phyloP scores from a whole-genome alignment of 2,888 invertebrate genomes.

The Cephus rjabovi region DNA sequence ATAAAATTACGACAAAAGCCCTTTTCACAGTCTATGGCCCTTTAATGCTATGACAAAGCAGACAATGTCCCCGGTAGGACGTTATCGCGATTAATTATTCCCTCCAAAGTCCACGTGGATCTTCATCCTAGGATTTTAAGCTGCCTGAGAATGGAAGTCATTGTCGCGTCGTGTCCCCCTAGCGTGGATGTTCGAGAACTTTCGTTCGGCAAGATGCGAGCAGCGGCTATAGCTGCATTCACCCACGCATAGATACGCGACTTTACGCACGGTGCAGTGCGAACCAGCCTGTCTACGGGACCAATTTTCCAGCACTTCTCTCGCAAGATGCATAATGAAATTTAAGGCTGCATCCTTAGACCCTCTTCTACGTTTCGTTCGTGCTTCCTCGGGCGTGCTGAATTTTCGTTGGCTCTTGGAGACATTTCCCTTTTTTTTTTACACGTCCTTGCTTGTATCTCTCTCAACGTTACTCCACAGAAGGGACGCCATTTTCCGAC shows the following conservation, averaged over 20 bases:
- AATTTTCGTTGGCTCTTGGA: background rate
- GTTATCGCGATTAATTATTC: background rate
- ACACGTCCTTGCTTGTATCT: background rate
- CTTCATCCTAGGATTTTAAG: background rate
- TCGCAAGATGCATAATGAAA: background rate
- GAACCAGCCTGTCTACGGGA: background rate
- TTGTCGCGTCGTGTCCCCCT: background rate
- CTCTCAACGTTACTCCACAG: background rate
- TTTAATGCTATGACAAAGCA: background rate
- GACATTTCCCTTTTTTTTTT: background rate
- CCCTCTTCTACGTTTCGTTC: background rate
- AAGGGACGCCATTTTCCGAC: background rate
- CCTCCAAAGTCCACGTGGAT: background rate
- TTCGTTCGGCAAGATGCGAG: background rate
- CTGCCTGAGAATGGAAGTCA: background rate
- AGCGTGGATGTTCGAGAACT: background rate
- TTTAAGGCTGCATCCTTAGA: background rate
- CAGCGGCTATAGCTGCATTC: background rate
- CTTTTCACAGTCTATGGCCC: background rate
- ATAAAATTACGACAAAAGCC: background rate
- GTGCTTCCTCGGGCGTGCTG: background rate
- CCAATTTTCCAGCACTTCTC: background rate
- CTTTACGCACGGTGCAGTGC: background rate
- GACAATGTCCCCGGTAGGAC: background rate
- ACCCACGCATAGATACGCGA: background rate